Evolutionary conservation across 1,140 invertebrate species (phyloP), one percentile per base, ranked within the genome.

Genomic region (Drosophila melanica): DNA sequence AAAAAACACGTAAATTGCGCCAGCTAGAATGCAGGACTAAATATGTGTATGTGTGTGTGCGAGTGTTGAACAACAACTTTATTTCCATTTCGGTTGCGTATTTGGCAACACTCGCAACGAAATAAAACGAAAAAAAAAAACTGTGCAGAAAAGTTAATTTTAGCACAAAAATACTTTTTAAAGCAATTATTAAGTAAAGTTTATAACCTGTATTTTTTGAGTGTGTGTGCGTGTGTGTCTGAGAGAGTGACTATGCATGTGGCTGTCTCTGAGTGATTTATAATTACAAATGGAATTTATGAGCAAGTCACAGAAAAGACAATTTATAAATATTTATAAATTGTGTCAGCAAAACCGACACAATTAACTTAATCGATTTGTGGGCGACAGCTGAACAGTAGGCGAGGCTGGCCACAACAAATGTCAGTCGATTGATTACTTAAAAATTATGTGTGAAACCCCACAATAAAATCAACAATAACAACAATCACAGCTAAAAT

Each of bases 391-490:
- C 16, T 10, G 48, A n/a, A 10, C 3, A 8, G 23, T 8, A 14
- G 62, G 48, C 23, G 33, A 16, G 9, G 23, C 20, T 35, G 10
- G 16, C 16, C 27, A 51, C 3, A 42, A 41, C 57, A 53, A 54
- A 71, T 47, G 54, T 60, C 47, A 45, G 39, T 58, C 69, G 47
- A 81, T 78, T 54, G 54, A 68, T 80, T 70, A 62, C 75, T 74
- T 75, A 75, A 84, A 75, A 90, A 77, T 84, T 80, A 89, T 89
- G 84, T 89, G 84, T 79, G 79, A 87, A 75, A 51, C 76, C 63
- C 18, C 39, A 63, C 37, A 69, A 66, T 45, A 73, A 70, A 67
- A 58, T 59, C 53, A 54, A 59, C 37, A 68, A 27, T 50, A 53
- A 11, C 42, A 59, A 18, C 45, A 50, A 14, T 16, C 39, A 37